These are phyloP conservation scores for Ochropleura leucogaster DNA, from an alignment of 2,888 invertebrate species.

Conservation along the genomic window DNA sequence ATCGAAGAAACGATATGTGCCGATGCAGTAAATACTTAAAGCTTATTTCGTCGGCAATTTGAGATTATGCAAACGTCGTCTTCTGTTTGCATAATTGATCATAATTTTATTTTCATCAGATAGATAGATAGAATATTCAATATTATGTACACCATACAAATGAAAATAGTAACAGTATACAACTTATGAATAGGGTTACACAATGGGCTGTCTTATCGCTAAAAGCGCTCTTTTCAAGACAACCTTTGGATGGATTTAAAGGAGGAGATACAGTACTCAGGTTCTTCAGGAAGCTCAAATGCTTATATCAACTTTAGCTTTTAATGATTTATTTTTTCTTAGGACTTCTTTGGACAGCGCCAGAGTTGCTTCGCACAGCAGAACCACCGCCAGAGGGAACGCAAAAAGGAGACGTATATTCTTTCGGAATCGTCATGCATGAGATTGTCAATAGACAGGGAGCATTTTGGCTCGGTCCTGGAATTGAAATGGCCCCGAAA, in stretches of 20 bases:
- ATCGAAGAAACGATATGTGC: neutral
- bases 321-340: neutral
- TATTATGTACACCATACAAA: too few species aligned
- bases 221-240: too few species aligned
- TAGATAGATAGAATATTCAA: neutral
- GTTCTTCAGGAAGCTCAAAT: neutral
- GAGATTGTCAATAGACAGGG: slow-evolving; percentile 97
- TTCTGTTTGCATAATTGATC: neutral
- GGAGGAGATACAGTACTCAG: too few species aligned
- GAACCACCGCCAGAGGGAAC: slow-evolving; percentile 93
- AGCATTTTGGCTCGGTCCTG: slow-evolving; percentile 94
- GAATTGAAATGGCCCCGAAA: slow-evolving; percentile 92
- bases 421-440: slow-evolving; percentile 98
- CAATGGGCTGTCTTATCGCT: too few species aligned
- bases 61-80: neutral
- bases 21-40: neutral
- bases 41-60: neutral
- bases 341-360: slow-evolving; percentile 98
- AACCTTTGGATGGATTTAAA: too few species aligned
- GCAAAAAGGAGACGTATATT: slow-evolving; percentile 98
- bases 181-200: too few species aligned
- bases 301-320: neutral
- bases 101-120: neutral
- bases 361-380: slow-evolving; percentile 94
- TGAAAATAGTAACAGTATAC: too few species aligned